These are phyloP conservation scores for Ariolimax columbianus DNA, from an alignment of 2,888 invertebrate species.

Conservation along the genomic window DNA sequence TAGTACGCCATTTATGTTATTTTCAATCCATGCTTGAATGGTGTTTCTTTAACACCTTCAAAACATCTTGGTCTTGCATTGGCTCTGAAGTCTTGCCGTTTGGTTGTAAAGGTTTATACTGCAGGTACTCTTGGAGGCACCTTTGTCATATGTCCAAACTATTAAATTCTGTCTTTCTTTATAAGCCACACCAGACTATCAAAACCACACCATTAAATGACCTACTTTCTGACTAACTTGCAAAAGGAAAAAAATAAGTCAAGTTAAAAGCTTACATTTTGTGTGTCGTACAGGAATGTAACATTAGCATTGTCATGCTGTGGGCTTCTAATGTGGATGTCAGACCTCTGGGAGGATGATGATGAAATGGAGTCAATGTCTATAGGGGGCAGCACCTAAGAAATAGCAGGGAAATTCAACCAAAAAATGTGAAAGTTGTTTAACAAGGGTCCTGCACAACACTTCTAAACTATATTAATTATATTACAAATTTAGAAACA, in stretches of 20 bases:
- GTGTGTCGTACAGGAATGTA: conserved; percentile 35
- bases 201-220: too few relatives aligned
- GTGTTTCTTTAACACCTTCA: too few relatives aligned
- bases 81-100: too few relatives aligned
- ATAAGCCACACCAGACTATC: too few relatives aligned
- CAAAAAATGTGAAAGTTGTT: not conserved
- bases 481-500: not conserved
- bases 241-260: not conserved
- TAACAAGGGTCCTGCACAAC: not conserved
- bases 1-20: too few relatives aligned
- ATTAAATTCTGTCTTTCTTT: too few relatives aligned
- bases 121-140: too few relatives aligned
- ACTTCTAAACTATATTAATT: not conserved
- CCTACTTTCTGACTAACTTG: not conserved
- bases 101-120: too few relatives aligned
- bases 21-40: too few relatives aligned
- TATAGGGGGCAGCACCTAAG: conserved; percentile 71
- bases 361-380: conserved; percentile 71
- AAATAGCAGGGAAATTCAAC: not conserved
- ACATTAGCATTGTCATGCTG: conserved; percentile 51
- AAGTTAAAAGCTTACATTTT: conserved; percentile 5
- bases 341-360: conserved; percentile 58
- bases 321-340: conserved; percentile 52
- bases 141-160: too few relatives aligned
- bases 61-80: too few relatives aligned